Conservation (phyloP, 2,797 vertebrate genomes). For the Steatocranus sp. region DNA sequence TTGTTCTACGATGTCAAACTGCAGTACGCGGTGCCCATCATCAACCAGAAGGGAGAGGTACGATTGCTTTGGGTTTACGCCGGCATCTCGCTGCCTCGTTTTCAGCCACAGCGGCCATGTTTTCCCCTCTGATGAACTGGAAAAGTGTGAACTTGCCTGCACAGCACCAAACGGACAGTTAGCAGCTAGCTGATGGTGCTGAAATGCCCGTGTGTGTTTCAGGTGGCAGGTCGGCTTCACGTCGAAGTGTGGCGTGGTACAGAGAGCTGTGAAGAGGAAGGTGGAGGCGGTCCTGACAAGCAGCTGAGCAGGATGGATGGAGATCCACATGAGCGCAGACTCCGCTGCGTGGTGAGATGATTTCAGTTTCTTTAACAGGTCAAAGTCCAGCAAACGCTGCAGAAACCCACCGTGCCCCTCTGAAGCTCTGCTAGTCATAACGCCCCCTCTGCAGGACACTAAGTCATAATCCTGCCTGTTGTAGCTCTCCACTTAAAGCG, state of each 20-base stretch:
- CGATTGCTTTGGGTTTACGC: background rate
- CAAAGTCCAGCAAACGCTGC: background rate
- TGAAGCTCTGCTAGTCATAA: background rate
- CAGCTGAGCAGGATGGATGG: conserved; percentile 69
- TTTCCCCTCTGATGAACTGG: background rate
- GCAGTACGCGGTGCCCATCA: conserved; percentile 94
- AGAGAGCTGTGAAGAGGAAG: conserved; percentile 72
- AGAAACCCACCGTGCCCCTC: background rate
- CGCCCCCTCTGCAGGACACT: background rate
- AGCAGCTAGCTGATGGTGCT: background rate
- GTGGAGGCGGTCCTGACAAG: background rate
- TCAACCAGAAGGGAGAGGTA: conserved; percentile 98
- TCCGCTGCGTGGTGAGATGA: conserved; percentile 63
- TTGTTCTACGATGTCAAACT: conserved; percentile 91
- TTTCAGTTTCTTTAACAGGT: background rate
- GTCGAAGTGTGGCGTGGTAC: conserved; percentile 84
- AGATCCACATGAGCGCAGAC: conserved; percentile 73
- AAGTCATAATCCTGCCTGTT: background rate
- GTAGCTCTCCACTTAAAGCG: background rate
- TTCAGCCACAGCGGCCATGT: background rate
- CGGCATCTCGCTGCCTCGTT: background rate
- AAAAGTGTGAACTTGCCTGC: background rate
- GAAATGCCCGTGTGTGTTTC: background rate
- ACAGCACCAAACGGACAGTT: fast-evolving
- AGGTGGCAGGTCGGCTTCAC: conserved; percentile 86